Evolutionary conservation across 2,113 vertebrate genomes (phyloP).

Genomic region (Silurus glanis): DNA sequence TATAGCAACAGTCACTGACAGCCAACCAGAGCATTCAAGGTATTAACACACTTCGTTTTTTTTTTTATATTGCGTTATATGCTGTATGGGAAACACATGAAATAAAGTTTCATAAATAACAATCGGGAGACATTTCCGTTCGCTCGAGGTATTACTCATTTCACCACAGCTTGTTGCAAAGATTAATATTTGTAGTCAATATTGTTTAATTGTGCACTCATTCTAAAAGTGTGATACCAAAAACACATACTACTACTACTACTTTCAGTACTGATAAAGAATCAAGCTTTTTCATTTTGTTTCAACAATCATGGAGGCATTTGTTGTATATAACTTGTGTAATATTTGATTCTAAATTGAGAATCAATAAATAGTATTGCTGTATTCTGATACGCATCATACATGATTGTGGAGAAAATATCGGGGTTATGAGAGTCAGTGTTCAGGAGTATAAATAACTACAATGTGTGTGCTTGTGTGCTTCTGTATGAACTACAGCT

Average conservation of each 20-base stretch:
- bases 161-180: not conserved
- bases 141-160: not conserved
- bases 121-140: not conserved
- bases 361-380: not conserved
- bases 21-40: conserved; percentile 70
- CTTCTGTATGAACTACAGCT: not conserved
- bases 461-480: not conserved
- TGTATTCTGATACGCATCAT: not conserved
- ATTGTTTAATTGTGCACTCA: not conserved
- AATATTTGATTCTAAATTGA: not conserved
- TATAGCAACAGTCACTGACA: conserved; percentile 60
- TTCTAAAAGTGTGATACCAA: not conserved
- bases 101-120: conserved; percentile 15
- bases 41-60: conserved; percentile 58
- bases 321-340: not conserved
- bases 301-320: not conserved
- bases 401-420: not conserved
- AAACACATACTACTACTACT: not conserved
- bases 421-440: not conserved
- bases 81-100: conserved; percentile 13
- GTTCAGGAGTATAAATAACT: conserved; percentile 8
- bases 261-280: not conserved
- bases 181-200: not conserved
- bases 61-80: conserved; percentile 27
- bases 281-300: not conserved